phyloP scores from a whole-genome alignment of 2,113 vertebrate genomes.

The Meles meles region DNA sequence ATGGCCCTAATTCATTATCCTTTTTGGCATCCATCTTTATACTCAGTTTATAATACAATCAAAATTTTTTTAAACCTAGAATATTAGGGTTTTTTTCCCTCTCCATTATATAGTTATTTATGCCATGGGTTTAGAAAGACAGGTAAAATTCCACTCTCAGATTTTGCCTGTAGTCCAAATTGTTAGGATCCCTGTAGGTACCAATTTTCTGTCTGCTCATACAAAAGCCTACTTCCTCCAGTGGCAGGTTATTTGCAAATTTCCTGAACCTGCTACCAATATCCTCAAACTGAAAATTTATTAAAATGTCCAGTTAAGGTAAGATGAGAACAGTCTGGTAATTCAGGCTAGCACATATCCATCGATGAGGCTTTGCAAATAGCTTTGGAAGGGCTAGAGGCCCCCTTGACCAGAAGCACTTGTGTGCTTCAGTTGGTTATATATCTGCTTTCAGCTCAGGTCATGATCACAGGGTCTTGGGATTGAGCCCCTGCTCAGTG shows the following conservation, averaged over 20 bases:
- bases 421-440: neutral
- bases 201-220: neutral
- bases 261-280: neutral
- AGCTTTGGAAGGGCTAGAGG: neutral
- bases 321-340: neutral
- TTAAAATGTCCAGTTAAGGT: neutral
- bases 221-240: neutral
- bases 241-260: conserved; percentile 14
- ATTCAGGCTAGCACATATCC: neutral
- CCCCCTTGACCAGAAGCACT: neutral
- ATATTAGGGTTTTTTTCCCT: neutral
- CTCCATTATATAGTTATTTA: neutral
- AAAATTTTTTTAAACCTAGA: neutral
- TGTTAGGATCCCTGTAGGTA: neutral
- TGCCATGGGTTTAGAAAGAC: neutral
- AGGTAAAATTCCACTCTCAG: neutral
- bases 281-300: neutral
- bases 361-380: neutral
- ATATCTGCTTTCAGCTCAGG: neutral
- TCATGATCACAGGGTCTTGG: neutral
- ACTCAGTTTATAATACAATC: neutral
- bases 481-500: neutral
- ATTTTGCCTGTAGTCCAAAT: neutral
- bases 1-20: neutral
- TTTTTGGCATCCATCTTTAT: neutral